Evolutionary conservation across 2,888 invertebrate genomes (phyloP).

Genomic region (Iselma pallidipennis): DNA sequence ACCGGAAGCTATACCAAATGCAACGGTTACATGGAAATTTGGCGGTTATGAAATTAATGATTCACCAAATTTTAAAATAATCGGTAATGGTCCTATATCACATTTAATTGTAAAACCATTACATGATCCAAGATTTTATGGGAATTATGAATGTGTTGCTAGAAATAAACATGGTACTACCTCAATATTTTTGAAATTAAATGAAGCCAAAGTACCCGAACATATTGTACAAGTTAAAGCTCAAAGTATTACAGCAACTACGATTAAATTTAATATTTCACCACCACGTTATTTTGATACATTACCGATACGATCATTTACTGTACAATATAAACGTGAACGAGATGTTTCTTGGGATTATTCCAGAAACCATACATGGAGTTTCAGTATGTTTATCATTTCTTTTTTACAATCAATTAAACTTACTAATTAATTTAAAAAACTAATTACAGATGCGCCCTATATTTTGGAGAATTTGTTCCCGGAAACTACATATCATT

Average conservation of each 20-base stretch:
- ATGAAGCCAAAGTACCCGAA: conserved; percentile 74
- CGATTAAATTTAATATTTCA: conserved; percentile 77
- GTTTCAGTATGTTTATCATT: conserved; percentile 63
- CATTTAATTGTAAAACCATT: conserved; percentile 71
- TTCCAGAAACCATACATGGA: conserved; percentile 76
- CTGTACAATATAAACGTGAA: conserved; percentile 75
- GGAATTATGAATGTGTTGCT: conserved; percentile 80
- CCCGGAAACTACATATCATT: conserved; percentile 78
- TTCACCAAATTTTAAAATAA: conserved; percentile 35
- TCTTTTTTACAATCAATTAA: not conserved
- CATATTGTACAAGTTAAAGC: conserved; percentile 68
- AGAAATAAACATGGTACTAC: conserved; percentile 74
- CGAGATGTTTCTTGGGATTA: conserved; percentile 68
- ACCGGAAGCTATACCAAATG: conserved; percentile 87
- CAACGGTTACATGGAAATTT: conserved; percentile 84
- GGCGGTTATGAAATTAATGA: conserved; percentile 42
- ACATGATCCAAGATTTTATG: conserved; percentile 67
- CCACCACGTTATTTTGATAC: conserved; percentile 77
- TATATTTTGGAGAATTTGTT: conserved; percentile 80
- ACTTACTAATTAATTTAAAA: not conserved
- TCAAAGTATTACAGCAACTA: conserved; percentile 78
- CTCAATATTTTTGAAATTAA: conserved; percentile 70
- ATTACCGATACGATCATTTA: conserved; percentile 73
- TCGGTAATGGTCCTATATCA: conserved; percentile 68
- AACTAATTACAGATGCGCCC: conserved; percentile 63